Percentiles rank a stretch among this genome's conserved stretches.
Evolutionary conservation across 2,797 vertebrate species (phyloP).

Genomic region (Scyliorhinus canicula): DNA sequence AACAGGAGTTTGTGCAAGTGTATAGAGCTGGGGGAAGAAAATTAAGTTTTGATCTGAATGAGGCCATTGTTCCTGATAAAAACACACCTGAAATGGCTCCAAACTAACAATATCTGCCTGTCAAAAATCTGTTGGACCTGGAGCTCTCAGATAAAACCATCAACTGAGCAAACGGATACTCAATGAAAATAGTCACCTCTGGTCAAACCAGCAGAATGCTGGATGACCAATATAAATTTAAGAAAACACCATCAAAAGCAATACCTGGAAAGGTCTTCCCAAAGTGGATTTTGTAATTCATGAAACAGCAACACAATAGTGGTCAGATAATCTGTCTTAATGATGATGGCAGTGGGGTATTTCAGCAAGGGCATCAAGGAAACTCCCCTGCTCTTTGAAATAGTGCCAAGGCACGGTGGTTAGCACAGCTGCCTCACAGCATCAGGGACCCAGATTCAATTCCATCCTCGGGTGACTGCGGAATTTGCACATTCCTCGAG

Average conservation of each 20-base stretch:
- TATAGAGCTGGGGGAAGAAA: neutral
- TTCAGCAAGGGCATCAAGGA: neutral
- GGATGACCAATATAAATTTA: neutral
- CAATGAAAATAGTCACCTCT: neutral
- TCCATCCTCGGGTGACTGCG: too few species aligned
- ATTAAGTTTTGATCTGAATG: too few species aligned
- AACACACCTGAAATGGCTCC: neutral
- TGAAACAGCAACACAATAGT: neutral
- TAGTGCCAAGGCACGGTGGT: too few species aligned
- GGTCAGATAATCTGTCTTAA: neutral
- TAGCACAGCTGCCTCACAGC: too few species aligned
- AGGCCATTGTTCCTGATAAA: neutral
- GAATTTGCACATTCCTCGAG: too few species aligned
- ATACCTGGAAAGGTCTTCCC: neutral
- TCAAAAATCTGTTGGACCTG: neutral
- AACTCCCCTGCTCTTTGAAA: too few species aligned
- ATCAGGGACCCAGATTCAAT: too few species aligned
- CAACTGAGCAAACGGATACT: neutral
- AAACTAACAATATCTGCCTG: neutral
- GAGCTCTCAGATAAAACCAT: neutral
- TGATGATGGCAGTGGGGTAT: neutral
- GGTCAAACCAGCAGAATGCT: neutral
- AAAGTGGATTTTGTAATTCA: too few species aligned
- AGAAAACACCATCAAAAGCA: neutral
- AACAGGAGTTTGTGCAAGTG: neutral